Base-by-base conservation (phyloP, 2,797 vertebrate genomes). In the Taeniopygia guttata region DNA sequence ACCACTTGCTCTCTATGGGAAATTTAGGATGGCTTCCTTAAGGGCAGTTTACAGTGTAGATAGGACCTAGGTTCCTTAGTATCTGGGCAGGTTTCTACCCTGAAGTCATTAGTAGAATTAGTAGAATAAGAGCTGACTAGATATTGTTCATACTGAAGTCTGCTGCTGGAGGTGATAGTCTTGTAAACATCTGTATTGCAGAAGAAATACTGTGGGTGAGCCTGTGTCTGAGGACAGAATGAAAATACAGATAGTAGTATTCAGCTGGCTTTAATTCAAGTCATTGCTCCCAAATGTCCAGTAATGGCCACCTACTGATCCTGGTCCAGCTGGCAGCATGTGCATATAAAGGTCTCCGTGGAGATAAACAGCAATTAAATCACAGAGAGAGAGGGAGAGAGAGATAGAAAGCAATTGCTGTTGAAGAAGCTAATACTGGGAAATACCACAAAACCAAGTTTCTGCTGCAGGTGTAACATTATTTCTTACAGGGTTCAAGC, bases 311-410 rank as follows among this genome's bases (percentile, higher is more conserved):
- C 91, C 89, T 91, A 93, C 92, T 93, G 91, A 95, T 95, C 87
- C 76, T 85, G 45, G 89, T 89, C 94, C 94, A 96, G 87, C 94
- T 96, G 95, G 89, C 91, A 95, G 69, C 55, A 49, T 36, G 48
- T 5, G 2, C 79, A 46, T 67, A 79, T 59, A 86, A 93, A 91
- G 73, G 52, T 86, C 94, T 92, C 73, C 0, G 8, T 76, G 89
- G 94, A 96, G 84, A 96, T 75, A 92, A 77, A 78, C 55, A 89
- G 76, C 79, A 92, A 94, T 93, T 95, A 95, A 95, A 96, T 92
- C 89, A 67, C 56, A 89, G 30, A 76, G 55, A 82, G 55, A 76
- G 74, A 32, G 54, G 74, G 23, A 91, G 34, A 55, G 17, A 84
- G 62, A 26, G 29, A 36, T 13, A 45, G 66, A 87, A 86, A 80